Evolutionary conservation across 2,113 vertebrate genomes (phyloP).

Genomic region (Oophaga pumilio): DNA sequence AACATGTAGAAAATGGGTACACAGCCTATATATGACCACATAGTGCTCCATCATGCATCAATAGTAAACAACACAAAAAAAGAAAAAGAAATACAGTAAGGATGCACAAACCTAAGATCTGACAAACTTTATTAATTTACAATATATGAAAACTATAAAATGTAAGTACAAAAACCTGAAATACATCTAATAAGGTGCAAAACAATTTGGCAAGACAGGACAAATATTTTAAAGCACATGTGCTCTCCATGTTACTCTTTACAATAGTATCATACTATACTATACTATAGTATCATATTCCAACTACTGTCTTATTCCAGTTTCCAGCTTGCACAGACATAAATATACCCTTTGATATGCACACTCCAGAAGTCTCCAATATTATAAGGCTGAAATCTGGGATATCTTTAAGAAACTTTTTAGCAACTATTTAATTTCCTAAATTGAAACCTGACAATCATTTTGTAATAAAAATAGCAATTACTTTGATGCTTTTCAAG

Average conservation of each 20-base stretch:
- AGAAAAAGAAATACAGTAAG: too few relatives aligned
- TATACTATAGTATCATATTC: background rate
- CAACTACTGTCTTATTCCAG: background rate
- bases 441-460: conserved; percentile 2
- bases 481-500: background rate
- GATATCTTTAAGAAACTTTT: background rate
- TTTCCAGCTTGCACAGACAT: background rate
- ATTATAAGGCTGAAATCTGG: background rate
- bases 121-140: too few relatives aligned
- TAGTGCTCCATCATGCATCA: too few relatives aligned
- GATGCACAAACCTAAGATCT: too few relatives aligned
- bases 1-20: too few relatives aligned
- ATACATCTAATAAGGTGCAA: too few relatives aligned
- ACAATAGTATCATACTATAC: background rate
- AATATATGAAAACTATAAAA: too few relatives aligned
- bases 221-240: too few relatives aligned
- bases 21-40: too few relatives aligned
- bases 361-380: background rate
- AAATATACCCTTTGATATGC: background rate
- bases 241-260: background rate
- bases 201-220: too few relatives aligned
- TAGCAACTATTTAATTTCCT: background rate
- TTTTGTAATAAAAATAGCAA: background rate
- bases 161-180: too few relatives aligned
- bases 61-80: too few relatives aligned